Evolutionary conservation across 2,113 vertebrate genomes (phyloP).

Genomic region (Alosa alosa): DNA sequence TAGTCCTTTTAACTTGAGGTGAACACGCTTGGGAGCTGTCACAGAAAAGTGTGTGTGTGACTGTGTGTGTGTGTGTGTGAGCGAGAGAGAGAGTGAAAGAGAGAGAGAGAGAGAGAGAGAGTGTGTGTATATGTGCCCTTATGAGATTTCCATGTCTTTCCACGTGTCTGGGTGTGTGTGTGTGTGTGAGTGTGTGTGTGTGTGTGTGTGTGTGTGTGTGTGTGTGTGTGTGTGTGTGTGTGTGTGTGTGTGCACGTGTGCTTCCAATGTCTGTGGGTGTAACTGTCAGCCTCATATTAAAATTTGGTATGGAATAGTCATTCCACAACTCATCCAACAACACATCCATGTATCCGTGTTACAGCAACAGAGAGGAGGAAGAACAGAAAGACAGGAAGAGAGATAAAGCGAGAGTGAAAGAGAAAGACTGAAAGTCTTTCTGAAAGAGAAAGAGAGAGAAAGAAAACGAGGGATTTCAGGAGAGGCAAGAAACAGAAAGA

Average conservation of each 20-base stretch:
- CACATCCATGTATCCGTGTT: too few relatives aligned
- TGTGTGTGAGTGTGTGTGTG: not conserved
- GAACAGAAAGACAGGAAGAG: not conserved
- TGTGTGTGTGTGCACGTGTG: not conserved
- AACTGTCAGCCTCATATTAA: too few relatives aligned
- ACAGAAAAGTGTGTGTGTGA: slow-evolving; percentile 52
- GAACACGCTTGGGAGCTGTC: slow-evolving; percentile 68
- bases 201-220: not conserved
- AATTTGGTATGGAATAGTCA: too few relatives aligned
- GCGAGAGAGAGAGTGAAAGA: too few relatives aligned
- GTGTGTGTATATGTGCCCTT: too few relatives aligned
- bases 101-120: too few relatives aligned
- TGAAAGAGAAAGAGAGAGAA: not conserved
- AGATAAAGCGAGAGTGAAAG: not conserved
- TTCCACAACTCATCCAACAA: too few relatives aligned
- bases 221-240: not conserved
- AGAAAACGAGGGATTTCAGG: not conserved
- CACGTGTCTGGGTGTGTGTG: not conserved
- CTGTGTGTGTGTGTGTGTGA: not conserved
- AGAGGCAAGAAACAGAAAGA: not conserved
- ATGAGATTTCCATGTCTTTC: not conserved
- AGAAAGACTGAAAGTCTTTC: too few relatives aligned
- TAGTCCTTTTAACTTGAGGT: slow-evolving; percentile 72
- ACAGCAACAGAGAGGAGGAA: too few relatives aligned
- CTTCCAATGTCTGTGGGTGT: too few relatives aligned